Evolutionary conservation across 1,140 invertebrate genomes (phyloP).

Genomic region (Kradibia gibbosae): DNA sequence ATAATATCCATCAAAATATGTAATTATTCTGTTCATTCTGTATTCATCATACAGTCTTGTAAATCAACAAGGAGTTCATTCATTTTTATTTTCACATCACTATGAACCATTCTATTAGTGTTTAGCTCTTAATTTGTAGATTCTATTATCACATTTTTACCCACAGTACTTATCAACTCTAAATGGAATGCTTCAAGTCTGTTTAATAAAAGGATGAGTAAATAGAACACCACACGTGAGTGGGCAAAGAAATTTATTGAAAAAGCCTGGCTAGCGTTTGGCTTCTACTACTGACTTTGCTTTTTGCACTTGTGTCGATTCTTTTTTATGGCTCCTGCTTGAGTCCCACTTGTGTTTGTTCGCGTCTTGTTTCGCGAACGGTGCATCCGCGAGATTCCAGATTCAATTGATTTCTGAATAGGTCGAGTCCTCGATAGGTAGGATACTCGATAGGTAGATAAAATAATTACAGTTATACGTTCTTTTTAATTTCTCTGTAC

Average conservation of each 20-base stretch:
- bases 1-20: no score
- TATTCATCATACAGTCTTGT: not conserved
- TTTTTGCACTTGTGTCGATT: not conserved
- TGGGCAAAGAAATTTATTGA: slow-evolving; percentile 35
- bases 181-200: not conserved
- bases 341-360: slow-evolving; percentile 1
- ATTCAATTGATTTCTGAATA: slow-evolving; percentile 65
- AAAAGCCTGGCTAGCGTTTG: not conserved
- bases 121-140: slow-evolving; percentile 32
- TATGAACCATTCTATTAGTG: not conserved
- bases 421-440: slow-evolving; percentile 54
- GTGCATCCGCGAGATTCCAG: slow-evolving; percentile 38
- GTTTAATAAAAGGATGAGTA: slow-evolving; percentile 11
- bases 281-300: not conserved
- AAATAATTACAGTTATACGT: slow-evolving; percentile 61
- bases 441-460: slow-evolving; percentile 56
- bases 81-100: not conserved
- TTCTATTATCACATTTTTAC: not conserved
- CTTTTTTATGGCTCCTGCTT: not conserved
- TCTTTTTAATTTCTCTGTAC: slow-evolving; percentile 48
- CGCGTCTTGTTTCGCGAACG: not conserved
- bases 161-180: not conserved
- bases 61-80: not conserved
- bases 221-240: not conserved
- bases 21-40: no score